phyloP scores from a whole-genome alignment of 2,888 invertebrate genomes.

The Willowsia nigromaculata region DNA sequence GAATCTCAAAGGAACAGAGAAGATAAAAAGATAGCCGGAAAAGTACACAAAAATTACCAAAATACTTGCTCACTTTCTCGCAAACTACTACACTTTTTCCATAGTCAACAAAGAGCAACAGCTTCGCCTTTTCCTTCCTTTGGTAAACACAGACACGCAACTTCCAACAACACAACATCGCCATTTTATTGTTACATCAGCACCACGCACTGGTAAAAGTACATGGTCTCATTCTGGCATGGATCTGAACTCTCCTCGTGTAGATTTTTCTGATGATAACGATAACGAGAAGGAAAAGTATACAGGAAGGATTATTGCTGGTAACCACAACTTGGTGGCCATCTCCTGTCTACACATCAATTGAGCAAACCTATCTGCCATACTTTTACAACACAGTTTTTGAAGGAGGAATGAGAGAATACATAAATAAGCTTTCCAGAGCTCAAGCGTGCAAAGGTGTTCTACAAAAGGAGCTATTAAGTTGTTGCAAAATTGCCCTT shows the following conservation, averaged over 20 bases:
- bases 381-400: conserved; percentile 4
- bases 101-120: conserved; percentile 41
- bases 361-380: neutral
- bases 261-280: conserved; percentile 60
- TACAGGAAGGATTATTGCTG: conserved; percentile 66
- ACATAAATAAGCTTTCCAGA: neutral
- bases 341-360: conserved; percentile 29
- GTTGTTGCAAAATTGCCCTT: conserved; percentile 48
- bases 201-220: neutral
- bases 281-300: conserved; percentile 57
- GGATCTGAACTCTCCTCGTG: neutral
- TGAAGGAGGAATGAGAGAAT: neutral
- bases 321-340: conserved; percentile 57
- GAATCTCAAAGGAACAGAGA: conserved; percentile 15
- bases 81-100: neutral
- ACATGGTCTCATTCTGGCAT: conserved; percentile 14
- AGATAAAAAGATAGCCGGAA: conserved; percentile 1
- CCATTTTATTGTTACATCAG: neutral
- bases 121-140: conserved; percentile 18
- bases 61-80: neutral
- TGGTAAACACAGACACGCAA: conserved; percentile 46
- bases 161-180: conserved; percentile 37
- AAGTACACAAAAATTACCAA: conserved; percentile 24
- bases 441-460: conserved; percentile 8
- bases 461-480: conserved; percentile 23